Conservation (phyloP, 2,113 vertebrate genomes). For the Myocastor coypus region DNA sequence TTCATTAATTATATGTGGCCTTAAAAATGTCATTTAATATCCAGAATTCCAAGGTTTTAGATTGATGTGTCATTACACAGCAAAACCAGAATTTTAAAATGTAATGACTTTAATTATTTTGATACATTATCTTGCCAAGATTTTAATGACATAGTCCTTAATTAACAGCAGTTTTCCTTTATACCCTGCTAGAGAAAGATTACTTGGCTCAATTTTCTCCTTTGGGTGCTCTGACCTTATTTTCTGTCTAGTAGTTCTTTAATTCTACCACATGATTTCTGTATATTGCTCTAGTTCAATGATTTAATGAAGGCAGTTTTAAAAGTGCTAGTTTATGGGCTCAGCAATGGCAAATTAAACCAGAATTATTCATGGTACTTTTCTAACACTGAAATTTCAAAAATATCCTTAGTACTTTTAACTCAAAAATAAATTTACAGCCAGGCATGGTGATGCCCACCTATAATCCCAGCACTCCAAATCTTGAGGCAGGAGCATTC, state of each 20-base stretch:
- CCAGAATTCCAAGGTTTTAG: not conserved
- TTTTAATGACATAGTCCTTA: not conserved
- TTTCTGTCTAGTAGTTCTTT: not conserved
- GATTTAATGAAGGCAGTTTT: not conserved
- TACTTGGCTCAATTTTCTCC: not conserved
- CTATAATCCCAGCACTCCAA: no score
- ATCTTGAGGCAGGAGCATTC: no score
- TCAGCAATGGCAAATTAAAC: not conserved
- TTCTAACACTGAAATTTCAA: not conserved
- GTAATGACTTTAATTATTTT: not conserved
- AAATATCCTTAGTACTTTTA: not conserved
- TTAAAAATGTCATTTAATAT: not conserved
- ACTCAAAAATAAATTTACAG: not conserved
- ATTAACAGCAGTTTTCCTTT: not conserved
- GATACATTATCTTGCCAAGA: not conserved
- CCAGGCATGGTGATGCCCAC: no score
- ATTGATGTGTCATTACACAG: not conserved
- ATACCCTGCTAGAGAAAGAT: not conserved
- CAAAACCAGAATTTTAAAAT: conserved; percentile 35
- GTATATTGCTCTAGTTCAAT: not conserved
- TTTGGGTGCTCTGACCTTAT: not conserved
- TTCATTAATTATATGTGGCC: not conserved
- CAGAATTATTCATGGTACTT: not conserved
- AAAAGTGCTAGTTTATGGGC: not conserved
- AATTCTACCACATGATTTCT: not conserved